phyloP scores from a whole-genome alignment of 1,140 invertebrate species.

The Drosophila baimaii region DNA sequence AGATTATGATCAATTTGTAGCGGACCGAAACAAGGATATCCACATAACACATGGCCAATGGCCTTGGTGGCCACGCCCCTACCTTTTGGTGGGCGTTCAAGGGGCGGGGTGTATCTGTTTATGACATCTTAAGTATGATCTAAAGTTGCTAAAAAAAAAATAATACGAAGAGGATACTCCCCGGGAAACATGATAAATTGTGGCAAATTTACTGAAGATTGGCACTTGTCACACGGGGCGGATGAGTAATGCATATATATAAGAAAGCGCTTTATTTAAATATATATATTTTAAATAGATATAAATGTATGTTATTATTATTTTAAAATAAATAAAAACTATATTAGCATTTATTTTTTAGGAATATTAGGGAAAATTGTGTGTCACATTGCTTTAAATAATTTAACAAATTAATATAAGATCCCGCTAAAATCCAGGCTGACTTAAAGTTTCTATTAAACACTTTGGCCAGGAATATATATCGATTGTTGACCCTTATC shows the following conservation, averaged over 20 bases:
- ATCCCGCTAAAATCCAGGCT: no score
- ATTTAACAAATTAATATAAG: background rate
- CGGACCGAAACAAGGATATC: slow-evolving; percentile 43
- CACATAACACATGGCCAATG: slow-evolving; percentile 44
- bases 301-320: no score
- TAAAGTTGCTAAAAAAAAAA: slow-evolving; percentile 20
- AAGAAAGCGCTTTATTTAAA: background rate
- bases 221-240: slow-evolving; percentile 39
- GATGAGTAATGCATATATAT: slow-evolving; percentile 31
- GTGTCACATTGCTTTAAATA: no score
- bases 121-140: slow-evolving; percentile 73
- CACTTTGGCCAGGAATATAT: background rate
- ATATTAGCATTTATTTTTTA: no score
- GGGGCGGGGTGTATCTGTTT: slow-evolving; percentile 60
- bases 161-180: slow-evolving; percentile 23
- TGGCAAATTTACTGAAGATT: slow-evolving; percentile 56
- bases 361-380: no score
- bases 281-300: background rate
- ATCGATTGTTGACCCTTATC: slow-evolving; percentile 20
- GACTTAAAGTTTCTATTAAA: background rate
- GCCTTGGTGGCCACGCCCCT: slow-evolving; percentile 65
- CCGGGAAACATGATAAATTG: slow-evolving; percentile 60
- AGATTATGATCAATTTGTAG: slow-evolving; percentile 83
- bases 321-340: background rate
- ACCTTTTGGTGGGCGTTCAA: slow-evolving; percentile 30